These are phyloP conservation scores for Drosophila robusta DNA, from an alignment of 2,888 invertebrate genomes.

Conservation along the genomic window DNA sequence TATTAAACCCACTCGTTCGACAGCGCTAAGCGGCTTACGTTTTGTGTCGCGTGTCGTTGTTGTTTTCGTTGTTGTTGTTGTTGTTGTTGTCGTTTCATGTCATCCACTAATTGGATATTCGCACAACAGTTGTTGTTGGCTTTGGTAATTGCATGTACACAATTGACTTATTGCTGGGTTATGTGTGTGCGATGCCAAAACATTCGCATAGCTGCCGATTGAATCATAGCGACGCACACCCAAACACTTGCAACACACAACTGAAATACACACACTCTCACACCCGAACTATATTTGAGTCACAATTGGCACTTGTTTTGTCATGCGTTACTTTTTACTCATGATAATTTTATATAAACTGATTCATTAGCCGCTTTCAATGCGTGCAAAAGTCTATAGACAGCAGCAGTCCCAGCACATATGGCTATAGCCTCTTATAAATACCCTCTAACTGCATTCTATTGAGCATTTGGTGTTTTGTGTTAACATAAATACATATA, in stretches of 20 bases:
- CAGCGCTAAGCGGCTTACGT: conserved; percentile 23
- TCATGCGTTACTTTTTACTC: conserved; percentile 46
- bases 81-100: conserved; percentile 37
- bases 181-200: conserved; percentile 27
- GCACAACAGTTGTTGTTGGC: conserved; percentile 41
- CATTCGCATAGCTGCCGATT: conserved; percentile 39
- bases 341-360: conserved; percentile 31
- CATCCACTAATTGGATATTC: conserved; percentile 56
- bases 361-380: conserved; percentile 44
- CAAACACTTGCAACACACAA: conserved; percentile 3
- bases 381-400: conserved; percentile 37
- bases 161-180: conserved; percentile 36
- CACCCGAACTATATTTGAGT: conserved; percentile 43
- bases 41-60: conserved; percentile 38
- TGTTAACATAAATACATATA: no score
- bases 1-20: not conserved
- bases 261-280: not conserved
- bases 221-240: conserved; percentile 47
- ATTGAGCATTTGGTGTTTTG: not conserved
- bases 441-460: conserved; percentile 23
- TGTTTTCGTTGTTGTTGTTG: conserved; percentile 1
- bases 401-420: conserved; percentile 2
- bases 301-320: conserved; percentile 60
- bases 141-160: conserved; percentile 38
- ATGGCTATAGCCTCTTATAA: not conserved